Evolutionary conservation across 2,797 vertebrate species (phyloP), one percentile per base, ranked within the genome.

Genomic region (Atherinosoma microstoma): DNA sequence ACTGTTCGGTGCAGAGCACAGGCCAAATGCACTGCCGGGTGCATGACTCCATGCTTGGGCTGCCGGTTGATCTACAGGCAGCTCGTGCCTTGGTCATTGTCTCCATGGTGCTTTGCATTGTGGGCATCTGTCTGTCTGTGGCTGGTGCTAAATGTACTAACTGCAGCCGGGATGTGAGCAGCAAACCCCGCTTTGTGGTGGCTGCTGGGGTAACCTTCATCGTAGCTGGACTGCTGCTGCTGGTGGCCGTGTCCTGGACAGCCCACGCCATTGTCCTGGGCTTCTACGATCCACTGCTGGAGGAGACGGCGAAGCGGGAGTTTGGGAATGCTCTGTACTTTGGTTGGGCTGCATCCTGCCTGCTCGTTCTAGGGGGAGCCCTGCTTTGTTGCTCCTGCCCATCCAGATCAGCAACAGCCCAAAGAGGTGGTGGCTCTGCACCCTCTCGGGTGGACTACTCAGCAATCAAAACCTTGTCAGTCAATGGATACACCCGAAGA

Each of bases 1-100:
- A 94, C 87, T 96, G 95, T 4, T 94, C 94, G 9, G 95, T 96
- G 72, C 95, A 96, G 87, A 96, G 95, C 91, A 96, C 95, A 0
- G 95, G 95, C 0, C 95, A 96, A 90, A 96, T 96, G 94, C 95
- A 95, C 91, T 96, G 95, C 87, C 92, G 75, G 73, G 93, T 95
- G 59, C 94, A 95, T 11, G 95, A 95, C 67, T 95, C 94, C 83
- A 94, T 95, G 95, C 86, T 96, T 76, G 95, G 93, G 38, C 90
- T 96, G 7, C 90, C 94, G 0, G 72, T 81, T 12, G 93, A 95
- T 53, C 90, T 95, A 67, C 95, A 96, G 79, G 94, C 94, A 0
- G 91, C 94, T 8, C 92, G 95, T 0, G 95, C 95, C 13, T 61
- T 95, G 67, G 93, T 94, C 45, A 91, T 95, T 2, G 78, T 94